Evolutionary conservation across 2,888 invertebrate genomes (phyloP), one percentile per base, ranked within the genome.

Genomic region (Tetragnatha montana): DNA sequence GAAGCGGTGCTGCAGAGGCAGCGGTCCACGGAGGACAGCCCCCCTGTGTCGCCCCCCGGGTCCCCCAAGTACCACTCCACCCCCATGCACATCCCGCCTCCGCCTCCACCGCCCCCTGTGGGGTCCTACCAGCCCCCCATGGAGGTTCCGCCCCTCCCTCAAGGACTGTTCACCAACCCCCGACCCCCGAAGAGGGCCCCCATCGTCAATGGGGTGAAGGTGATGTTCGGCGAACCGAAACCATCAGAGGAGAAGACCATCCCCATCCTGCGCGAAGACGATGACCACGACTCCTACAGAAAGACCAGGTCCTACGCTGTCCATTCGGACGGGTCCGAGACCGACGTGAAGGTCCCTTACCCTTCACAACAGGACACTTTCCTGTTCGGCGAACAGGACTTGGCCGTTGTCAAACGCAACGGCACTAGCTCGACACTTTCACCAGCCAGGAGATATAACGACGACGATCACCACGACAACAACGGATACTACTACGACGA

Each of bases 1-100:
- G 92, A 92, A 83, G 92, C 92, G 12, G 88, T 90, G 49, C 78
- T 91, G 12, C 88, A 88, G 47, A 70, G 87, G 21, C 87, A 87
- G 68, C 82, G 76, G 49, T 90, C 90, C 3, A 17, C 60, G n/a
- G 87, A 78, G 8, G 71, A 76, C 69, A 87, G 86, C 49, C 90
- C 90, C 14, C 90, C 78, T 8, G 49, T 76, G 22, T 90, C 90
- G 8, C 90, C 90, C 6, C 90, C 87, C 0, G 83, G 84, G 35
- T 87, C 87, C 3, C 90, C 90, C 14, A 87, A 83, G 51, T 75
- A 73, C 8, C 87, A 90, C 68, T 90, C 90, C 21, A 90, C 90
- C 22, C 90, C 90, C 14, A 87, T 81, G 50, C 84, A 81, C 8
- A 86, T 86, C 68, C 87, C 80, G 10, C n/a, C 81, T 14, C 82